A percentile compares a stretch with the other conserved stretches of the same genome.
Evolutionary conservation across 2,888 invertebrate species (phyloP).

Genomic region (Torymus aiolomorphi): DNA sequence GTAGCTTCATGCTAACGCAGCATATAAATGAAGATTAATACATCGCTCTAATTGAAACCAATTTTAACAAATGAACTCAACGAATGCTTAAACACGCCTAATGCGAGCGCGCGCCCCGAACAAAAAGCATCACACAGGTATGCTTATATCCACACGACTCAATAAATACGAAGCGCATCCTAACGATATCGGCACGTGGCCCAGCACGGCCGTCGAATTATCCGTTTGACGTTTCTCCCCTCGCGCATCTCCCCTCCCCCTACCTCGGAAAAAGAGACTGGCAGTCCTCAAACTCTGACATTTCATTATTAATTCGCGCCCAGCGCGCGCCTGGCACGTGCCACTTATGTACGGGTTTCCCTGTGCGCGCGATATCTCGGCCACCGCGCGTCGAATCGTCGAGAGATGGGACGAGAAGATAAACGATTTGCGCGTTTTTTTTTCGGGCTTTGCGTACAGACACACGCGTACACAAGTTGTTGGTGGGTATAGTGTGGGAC

Average conservation of each 20-base stretch:
- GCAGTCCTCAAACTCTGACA: constrained; percentile 35
- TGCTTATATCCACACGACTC: constrained; percentile 28
- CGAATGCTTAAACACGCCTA: constrained; percentile 23
- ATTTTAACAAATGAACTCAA: constrained; percentile 45
- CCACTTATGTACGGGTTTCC: neutral
- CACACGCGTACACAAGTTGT: too few relatives aligned
- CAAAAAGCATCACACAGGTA: constrained; percentile 32
- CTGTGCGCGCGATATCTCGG: neutral
- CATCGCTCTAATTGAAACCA: constrained; percentile 38
- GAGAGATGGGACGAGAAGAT: constrained; percentile 49
- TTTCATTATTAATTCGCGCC: constrained; percentile 49
- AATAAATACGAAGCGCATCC: constrained; percentile 53
- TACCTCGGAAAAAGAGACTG: constrained; percentile 1
- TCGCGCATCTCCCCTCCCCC: neutral
- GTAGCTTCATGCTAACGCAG: neutral
- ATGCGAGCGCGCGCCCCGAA: neutral
- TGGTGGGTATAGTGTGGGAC: constrained; percentile 1
- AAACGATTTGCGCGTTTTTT: constrained; percentile 50
- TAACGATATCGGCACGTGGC: constrained; percentile 66
- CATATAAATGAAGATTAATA: constrained; percentile 50
- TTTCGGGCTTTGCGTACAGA: neutral
- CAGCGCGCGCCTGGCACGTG: constrained; percentile 33
- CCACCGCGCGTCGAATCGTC: constrained; percentile 30
- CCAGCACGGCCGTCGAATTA: constrained; percentile 66
- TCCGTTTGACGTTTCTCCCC: constrained; percentile 52